phyloP scores from a whole-genome alignment of 2,888 invertebrate genomes.

The Drosophila longiperda region DNA sequence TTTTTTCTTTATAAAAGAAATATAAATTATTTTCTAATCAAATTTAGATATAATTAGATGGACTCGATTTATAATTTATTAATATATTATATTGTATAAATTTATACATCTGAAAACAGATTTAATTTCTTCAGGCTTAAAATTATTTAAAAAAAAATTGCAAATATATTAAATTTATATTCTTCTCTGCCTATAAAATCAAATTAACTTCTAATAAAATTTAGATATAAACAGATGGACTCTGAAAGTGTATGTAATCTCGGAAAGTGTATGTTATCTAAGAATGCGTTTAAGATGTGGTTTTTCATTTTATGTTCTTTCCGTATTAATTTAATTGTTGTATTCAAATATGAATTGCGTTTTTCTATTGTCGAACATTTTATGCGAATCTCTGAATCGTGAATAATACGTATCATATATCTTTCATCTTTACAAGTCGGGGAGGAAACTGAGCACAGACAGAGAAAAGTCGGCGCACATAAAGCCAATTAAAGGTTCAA shows the following conservation, averaged over 20 bases:
- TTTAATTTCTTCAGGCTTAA: not conserved
- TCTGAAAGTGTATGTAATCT: not conserved
- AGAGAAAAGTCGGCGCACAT: constrained; percentile 68
- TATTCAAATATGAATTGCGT: constrained; percentile 51
- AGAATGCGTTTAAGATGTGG: not conserved
- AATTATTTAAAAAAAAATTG: not conserved
- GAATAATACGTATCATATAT: constrained; percentile 1
- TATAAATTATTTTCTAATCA: no score
- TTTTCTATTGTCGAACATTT: constrained; percentile 31
- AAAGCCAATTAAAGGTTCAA: constrained; percentile 80
- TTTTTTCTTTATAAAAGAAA: no score
- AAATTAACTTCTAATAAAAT: not conserved
- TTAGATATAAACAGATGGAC: not conserved
- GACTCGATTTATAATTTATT: no score
- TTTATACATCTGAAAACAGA: no score
- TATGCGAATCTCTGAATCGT: constrained; percentile 18
- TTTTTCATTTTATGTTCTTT: not conserved
- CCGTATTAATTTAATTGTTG: constrained; percentile 28
- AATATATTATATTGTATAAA: no score
- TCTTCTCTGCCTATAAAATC: not conserved
- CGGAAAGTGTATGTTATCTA: not conserved
- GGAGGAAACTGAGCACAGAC: constrained; percentile 10
- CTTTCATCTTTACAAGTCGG: constrained; percentile 2
- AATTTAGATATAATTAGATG: no score
- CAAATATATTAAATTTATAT: not conserved